Conservation (phyloP, 92 coral and sea anemone genomes). For the Siderastrea siderea region DNA sequence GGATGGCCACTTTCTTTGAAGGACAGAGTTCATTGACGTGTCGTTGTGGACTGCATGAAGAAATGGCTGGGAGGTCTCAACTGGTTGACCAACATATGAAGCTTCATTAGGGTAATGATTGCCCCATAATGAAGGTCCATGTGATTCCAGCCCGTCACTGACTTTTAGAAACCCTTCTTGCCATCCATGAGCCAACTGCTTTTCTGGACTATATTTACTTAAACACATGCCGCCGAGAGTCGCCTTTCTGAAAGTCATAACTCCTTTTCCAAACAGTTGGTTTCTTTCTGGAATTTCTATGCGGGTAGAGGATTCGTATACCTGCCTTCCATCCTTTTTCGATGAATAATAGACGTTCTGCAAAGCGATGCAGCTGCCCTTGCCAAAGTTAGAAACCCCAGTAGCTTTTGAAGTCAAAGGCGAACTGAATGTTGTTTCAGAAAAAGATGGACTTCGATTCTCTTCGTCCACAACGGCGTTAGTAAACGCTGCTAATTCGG, state of each 20-base stretch:
- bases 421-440: neutral
- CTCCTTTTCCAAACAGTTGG: neutral
- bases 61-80: neutral
- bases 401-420: neutral
- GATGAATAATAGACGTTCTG: neutral
- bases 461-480: slow-evolving; percentile 8
- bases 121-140: neutral
- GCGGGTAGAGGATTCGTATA: neutral
- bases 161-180: neutral
- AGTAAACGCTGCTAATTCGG: neutral
- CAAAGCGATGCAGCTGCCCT: neutral
- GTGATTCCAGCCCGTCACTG: neutral
- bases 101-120: neutral
- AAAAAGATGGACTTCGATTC: neutral
- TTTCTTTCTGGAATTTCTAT: neutral
- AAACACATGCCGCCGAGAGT: neutral
- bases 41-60: neutral
- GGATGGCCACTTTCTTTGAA: too few relatives aligned
- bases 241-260: neutral
- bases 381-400: neutral
- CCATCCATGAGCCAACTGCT: neutral
- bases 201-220: neutral
- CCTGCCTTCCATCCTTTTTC: neutral
- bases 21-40: too few relatives aligned
- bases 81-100: neutral